Evolutionary conservation across 2,888 invertebrate species (phyloP).

Genomic region (Stegophylla sp.): DNA sequence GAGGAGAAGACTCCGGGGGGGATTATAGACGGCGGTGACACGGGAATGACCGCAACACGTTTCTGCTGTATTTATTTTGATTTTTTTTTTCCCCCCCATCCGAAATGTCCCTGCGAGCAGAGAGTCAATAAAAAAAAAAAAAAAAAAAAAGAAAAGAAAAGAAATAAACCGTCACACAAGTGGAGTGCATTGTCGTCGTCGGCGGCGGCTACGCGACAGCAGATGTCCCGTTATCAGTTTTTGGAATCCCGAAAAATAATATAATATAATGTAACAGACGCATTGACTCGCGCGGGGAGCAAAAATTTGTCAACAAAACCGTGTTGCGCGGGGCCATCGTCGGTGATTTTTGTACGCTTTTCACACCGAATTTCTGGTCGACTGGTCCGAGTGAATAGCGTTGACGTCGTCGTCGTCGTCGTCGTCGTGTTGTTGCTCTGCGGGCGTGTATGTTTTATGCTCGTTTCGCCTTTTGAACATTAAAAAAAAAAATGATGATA

Average conservation of each 20-base stretch:
- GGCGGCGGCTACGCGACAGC: too few relatives aligned
- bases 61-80: background rate
- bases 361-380: slow-evolving; percentile 59
- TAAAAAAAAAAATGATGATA: background rate
- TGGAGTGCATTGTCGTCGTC: slow-evolving; percentile 33
- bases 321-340: slow-evolving; percentile 39
- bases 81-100: background rate
- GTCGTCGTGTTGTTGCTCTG: slow-evolving; percentile 14
- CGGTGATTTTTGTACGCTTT: slow-evolving; percentile 19
- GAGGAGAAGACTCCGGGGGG: background rate
- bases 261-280: too few relatives aligned
- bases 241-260: slow-evolving; percentile 33
- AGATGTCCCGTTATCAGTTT: slow-evolving; percentile 57
- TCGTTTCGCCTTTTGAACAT: slow-evolving; percentile 22
- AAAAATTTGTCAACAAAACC: slow-evolving; percentile 58
- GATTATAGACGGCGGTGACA: background rate
- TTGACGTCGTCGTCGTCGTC: background rate
- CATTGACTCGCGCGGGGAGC: slow-evolving; percentile 23
- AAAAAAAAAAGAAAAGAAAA: background rate
- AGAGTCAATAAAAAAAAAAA: slow-evolving; percentile 33
- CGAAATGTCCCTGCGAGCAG: slow-evolving; percentile 9
- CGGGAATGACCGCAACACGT: slow-evolving; percentile 40
- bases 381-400: slow-evolving; percentile 33
- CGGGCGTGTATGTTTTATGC: slow-evolving; percentile 10
- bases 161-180: slow-evolving; percentile 45